Base-by-base conservation (phyloP, 2,113 vertebrate genomes). In the Ceyx cyanopectus region DNA sequence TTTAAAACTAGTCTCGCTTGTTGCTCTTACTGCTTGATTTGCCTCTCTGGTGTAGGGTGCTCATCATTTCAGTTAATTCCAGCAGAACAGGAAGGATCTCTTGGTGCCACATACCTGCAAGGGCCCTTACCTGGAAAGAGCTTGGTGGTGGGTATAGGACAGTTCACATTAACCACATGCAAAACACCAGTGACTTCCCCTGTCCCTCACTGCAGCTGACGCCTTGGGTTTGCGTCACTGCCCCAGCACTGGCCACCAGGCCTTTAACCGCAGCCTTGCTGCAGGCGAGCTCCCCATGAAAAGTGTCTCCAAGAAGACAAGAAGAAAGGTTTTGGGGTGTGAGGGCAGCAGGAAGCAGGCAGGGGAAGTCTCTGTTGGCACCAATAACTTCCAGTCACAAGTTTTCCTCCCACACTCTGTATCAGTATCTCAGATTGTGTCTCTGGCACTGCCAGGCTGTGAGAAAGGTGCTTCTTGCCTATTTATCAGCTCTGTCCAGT, bases 21-120 rank as follows among this genome's bases (percentile, higher is more conserved):
- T 56, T 87, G 19, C 43, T 81, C 60, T 45, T 40, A 46, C 30
- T 34, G 19, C 37, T 81, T 51, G 40, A 45, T 1, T 3, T 41
- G 40, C 57, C n/a, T 54, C 89, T 56, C 40, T 0, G 0, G 24
- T 1, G 1, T 32, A 53, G 50, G 29, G 24, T 48, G n/a, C 43
- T 26, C 22, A 7, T 56, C 66, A 46, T 87, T 65, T 23, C 70
- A 48, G 72, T n/a, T 68, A 30, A 18, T 41, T 41, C 41, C 40
- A 54, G 53, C 40, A 61, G 50, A 34, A 91, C 24, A 10, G 23
- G 30, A 87, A 46, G 26, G 74, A 37, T 14, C 46, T 62, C 32
- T 63, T 60, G 1, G 1, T 74, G 63, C 24, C 27, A 16, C 54
- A 12, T 30, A 37, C 70, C 46, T 73, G 45, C 58, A 76, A 27